Conservation (phyloP, 2,113 vertebrate species). For the Acanthochromis polyacanthus region DNA sequence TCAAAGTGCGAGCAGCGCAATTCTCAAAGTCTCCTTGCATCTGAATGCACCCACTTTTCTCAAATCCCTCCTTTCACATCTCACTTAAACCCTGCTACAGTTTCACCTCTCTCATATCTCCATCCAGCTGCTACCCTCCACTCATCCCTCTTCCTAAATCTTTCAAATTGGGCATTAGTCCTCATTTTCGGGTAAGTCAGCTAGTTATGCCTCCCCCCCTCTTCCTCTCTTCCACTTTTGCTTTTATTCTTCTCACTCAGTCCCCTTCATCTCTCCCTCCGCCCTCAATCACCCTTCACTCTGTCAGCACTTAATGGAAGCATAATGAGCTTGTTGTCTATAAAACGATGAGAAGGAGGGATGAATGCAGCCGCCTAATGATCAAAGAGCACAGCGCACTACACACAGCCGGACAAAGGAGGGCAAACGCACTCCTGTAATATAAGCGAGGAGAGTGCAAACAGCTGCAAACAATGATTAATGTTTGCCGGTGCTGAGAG, state of each 20-base stretch:
- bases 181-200: slow-evolving; percentile 38
- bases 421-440: slow-evolving; percentile 1
- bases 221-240: slow-evolving; percentile 32
- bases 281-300: slow-evolving; percentile 41
- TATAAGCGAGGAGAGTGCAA: not conserved
- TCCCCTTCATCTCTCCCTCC: slow-evolving; percentile 19
- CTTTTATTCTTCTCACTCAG: slow-evolving; percentile 7
- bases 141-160: slow-evolving; percentile 30
- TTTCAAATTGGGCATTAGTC: slow-evolving; percentile 36
- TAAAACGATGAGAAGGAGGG: slow-evolving; percentile 58
- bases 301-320: slow-evolving; percentile 71
- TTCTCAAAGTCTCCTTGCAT: slow-evolving; percentile 8
- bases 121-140: slow-evolving; percentile 2
- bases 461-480: slow-evolving; percentile 1
- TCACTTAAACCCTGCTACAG: slow-evolving; percentile 6
- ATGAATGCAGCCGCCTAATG: slow-evolving; percentile 61
- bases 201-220: slow-evolving; percentile 14
- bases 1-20: slow-evolving; percentile 41
- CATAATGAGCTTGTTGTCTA: slow-evolving; percentile 73
- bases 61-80: slow-evolving; percentile 48
- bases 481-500: not conserved
- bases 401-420: slow-evolving; percentile 33
- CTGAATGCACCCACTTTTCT: slow-evolving; percentile 9
- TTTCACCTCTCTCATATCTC: not conserved
- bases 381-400: slow-evolving; percentile 50